Evolutionary conservation across 2,888 invertebrate genomes (phyloP), one percentile per base, ranked within the genome.

Genomic region (Taenaris catops): DNA sequence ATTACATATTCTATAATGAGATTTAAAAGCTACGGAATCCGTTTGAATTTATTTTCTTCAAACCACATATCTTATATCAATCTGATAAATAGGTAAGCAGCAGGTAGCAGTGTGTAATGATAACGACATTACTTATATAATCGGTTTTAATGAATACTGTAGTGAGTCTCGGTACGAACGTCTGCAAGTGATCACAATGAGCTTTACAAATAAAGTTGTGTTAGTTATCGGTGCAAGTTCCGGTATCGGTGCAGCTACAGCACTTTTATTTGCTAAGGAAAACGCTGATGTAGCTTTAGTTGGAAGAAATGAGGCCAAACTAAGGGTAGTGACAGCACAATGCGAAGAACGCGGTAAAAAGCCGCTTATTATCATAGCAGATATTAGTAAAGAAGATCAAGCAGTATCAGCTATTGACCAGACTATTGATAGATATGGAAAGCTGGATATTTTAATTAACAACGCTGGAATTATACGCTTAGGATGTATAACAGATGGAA

Each of bases 141-240:
- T n/a, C n/a, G n/a, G n/a, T n/a, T n/a, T n/a, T n/a, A n/a, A n/a
- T n/a, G n/a, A n/a, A n/a, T n/a, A n/a, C n/a, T n/a, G n/a, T n/a
- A n/a, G n/a, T n/a, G n/a, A n/a, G n/a, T n/a, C n/a, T n/a, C n/a
- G n/a, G n/a, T n/a, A n/a, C n/a, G n/a, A n/a, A n/a, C n/a, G n/a
- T n/a, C n/a, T n/a, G n/a, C n/a, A n/a, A n/a, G n/a, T 3, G 1
- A 4, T n/a, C 17, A 24, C 6, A 10, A 68, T 75, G 66, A 61
- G 68, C 53, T 76, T 75, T 24, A 46, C 47, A 1, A 45, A 55
- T 5, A 73, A 69, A 59, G 63, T 69, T 0, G 65, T 75, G 0
- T 53, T 78, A 5, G 57, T 78, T 0, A 74, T 72, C 0, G 78
- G 76, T 1, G 66, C 71, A 0, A 75, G 74, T 40, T 72, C 74